Evolutionary conservation across 2,113 vertebrate genomes (phyloP).

Genomic region (Phrynocephalus versicolor): DNA sequence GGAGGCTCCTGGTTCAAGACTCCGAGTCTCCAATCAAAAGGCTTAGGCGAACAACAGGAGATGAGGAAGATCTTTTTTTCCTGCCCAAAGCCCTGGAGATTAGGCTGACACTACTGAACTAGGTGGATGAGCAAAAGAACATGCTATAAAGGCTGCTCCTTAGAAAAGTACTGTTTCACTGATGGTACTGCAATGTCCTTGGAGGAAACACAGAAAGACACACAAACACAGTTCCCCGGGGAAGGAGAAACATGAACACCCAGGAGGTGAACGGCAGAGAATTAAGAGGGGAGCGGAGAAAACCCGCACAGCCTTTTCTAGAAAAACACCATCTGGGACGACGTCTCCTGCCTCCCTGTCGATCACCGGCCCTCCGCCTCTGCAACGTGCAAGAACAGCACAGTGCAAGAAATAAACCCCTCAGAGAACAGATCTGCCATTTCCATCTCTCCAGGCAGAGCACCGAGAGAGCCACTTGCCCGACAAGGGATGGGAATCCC

Average conservation of each 20-base stretch:
- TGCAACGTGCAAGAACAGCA: background rate
- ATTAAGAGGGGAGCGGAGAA: background rate
- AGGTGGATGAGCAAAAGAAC: no score
- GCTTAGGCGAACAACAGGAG: no score
- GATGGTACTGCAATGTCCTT: background rate
- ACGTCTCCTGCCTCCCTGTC: slow-evolving; percentile 25
- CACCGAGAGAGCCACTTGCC: background rate
- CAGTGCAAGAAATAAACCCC: background rate
- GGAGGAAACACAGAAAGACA: background rate
- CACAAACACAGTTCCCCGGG: background rate
- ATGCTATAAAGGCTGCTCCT: background rate
- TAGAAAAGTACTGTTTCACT: fast-evolving
- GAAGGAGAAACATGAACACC: slow-evolving; percentile 24
- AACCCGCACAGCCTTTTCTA: slow-evolving; percentile 29
- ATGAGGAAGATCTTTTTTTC: no score
- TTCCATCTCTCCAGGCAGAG: background rate
- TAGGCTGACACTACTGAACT: no score
- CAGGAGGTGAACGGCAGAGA: slow-evolving; percentile 21
- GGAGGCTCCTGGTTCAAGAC: no score
- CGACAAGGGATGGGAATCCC: background rate
- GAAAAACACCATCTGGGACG: slow-evolving; percentile 50
- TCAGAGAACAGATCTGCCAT: background rate
- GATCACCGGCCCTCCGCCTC: background rate
- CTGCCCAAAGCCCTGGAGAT: no score
- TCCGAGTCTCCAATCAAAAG: no score